Percentiles rank a stretch among this genome's conserved stretches.
These are phyloP conservation scores for Campoletis sonorensis DNA, from an alignment of 1,140 invertebrate species.

Conservation along the genomic window DNA sequence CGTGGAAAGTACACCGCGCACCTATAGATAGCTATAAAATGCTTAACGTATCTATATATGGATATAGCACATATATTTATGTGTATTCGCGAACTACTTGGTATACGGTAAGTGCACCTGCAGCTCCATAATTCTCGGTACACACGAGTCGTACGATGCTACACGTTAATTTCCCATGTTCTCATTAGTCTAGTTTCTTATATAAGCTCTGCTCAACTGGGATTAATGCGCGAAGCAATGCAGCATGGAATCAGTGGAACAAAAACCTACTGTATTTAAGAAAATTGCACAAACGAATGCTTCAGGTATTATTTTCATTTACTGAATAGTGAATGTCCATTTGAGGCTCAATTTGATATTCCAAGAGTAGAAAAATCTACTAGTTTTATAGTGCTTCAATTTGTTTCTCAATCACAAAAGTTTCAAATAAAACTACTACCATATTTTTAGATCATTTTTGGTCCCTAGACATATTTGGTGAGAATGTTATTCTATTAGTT, in stretches of 20 bases:
- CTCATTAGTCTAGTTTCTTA: constrained; percentile 28
- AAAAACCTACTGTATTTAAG: neutral
- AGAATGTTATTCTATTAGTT: too few relatives aligned
- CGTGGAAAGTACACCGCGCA: constrained; percentile 13
- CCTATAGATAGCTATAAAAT: constrained; percentile 2
- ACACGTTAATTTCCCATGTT: constrained; percentile 16
- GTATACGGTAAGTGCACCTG: constrained; percentile 21
- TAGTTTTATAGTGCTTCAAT: too few relatives aligned
- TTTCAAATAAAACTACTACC: too few relatives aligned
- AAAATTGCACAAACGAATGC: too few relatives aligned
- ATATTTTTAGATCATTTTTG: too few relatives aligned
- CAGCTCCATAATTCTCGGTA: constrained; percentile 9
- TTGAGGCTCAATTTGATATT: too few relatives aligned
- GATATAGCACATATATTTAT: neutral
- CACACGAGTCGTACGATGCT: constrained; percentile 14
- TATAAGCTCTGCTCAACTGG: constrained; percentile 17
- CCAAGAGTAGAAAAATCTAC: too few relatives aligned
- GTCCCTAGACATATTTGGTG: too few relatives aligned
- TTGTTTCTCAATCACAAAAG: too few relatives aligned
- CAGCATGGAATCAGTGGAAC: neutral
- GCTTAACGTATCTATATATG: neutral
- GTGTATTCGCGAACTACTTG: constrained; percentile 13
- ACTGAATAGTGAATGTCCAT: too few relatives aligned
- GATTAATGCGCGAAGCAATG: constrained; percentile 10
- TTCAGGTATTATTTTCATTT: too few relatives aligned